Evolutionary conservation across 1,140 invertebrate genomes (phyloP).

Genomic region (Bathynomus jamesi): DNA sequence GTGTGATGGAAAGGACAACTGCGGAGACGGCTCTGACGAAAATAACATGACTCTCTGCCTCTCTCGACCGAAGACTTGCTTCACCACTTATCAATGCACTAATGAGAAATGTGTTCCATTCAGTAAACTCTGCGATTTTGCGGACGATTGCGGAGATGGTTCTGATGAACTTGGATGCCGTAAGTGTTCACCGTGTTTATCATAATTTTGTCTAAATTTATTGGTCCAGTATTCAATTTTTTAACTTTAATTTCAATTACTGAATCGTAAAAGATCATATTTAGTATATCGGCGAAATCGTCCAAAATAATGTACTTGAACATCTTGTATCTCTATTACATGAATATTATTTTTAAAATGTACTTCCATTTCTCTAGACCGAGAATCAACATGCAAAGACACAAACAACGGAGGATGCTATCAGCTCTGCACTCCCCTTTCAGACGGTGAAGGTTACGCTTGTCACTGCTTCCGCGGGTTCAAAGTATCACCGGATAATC

Average conservation of each 20-base stretch:
- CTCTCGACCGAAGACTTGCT: constrained; percentile 39
- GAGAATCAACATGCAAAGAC: constrained; percentile 50
- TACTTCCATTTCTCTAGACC: not conserved
- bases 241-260: constrained; percentile 14
- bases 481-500: constrained; percentile 56
- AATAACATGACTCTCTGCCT: constrained; percentile 79
- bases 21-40: constrained; percentile 86
- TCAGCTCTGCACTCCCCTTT: constrained; percentile 80
- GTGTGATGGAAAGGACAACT: constrained; percentile 81
- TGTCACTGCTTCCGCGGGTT: constrained; percentile 81
- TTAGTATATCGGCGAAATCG: not conserved
- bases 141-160: constrained; percentile 69
- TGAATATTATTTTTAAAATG: too few species aligned
- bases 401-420: constrained; percentile 84
- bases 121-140: constrained; percentile 70
- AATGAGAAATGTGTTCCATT: constrained; percentile 83
- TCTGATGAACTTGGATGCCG: constrained; percentile 87
- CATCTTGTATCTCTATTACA: too few species aligned
- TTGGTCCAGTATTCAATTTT: too few species aligned
- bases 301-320: too few species aligned
- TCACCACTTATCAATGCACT: constrained; percentile 71
- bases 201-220: not conserved
- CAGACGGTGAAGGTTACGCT: constrained; percentile 67
- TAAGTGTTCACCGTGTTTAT: constrained; percentile 45
- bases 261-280: constrained; percentile 12